These are phyloP conservation scores for Ceratotherium simum DNA, from an alignment of 2,113 vertebrate species.

Conservation along the genomic window DNA sequence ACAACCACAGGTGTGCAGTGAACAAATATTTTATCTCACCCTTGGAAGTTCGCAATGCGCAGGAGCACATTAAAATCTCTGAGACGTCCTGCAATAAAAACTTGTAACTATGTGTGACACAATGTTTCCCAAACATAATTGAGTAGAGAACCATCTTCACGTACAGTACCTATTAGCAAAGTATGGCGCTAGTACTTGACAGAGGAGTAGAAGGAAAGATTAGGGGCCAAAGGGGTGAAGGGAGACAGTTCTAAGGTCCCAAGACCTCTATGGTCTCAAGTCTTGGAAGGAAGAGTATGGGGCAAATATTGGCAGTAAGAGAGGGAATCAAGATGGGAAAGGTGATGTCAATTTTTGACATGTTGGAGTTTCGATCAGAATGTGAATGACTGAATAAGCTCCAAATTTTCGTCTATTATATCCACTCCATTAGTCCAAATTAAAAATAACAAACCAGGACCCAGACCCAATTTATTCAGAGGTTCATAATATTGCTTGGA, in stretches of 20 bases:
- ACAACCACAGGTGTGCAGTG: neutral
- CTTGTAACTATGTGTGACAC: neutral
- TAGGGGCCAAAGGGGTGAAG: neutral
- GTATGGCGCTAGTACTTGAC: neutral
- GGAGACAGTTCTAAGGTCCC: neutral
- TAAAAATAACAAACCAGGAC: slow-evolving; percentile 74
- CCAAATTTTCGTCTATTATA: slow-evolving; percentile 61
- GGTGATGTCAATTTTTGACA: slow-evolving; percentile 25
- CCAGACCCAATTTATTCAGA: slow-evolving; percentile 75
- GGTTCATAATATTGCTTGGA: slow-evolving; percentile 74
- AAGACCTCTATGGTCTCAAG: neutral
- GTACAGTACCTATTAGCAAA: neutral
- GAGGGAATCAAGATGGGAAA: neutral
- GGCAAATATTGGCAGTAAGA: neutral
- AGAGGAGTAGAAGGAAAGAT: neutral
- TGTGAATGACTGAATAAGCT: slow-evolving; percentile 44
- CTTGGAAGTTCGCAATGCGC: neutral
- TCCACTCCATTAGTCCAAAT: slow-evolving; percentile 67
- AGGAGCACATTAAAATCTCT: neutral
- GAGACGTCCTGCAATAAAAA: neutral
- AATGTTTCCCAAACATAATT: slow-evolving; percentile 13
- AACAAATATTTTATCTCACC: slow-evolving; percentile 34
- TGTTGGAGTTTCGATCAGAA: slow-evolving; percentile 56
- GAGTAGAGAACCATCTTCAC: neutral
- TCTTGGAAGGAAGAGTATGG: neutral